phyloP scores from a whole-genome alignment of 2,797 vertebrate genomes.

The Gadopsis marmoratus region DNA sequence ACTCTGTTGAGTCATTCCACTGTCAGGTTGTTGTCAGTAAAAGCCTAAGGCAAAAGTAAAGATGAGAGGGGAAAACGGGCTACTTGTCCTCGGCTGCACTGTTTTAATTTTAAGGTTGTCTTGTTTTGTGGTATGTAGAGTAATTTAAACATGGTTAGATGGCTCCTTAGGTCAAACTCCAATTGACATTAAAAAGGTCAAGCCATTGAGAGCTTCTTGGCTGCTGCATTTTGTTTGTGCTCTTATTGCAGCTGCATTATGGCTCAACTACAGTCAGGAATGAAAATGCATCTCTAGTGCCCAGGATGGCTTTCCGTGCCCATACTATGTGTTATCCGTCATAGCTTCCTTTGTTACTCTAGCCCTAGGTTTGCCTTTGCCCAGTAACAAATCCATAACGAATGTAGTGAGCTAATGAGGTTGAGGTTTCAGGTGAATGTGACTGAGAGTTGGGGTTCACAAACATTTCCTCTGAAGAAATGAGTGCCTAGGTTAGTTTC shows the following conservation, averaged over 20 bases:
- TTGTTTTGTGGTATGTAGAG: slow-evolving; percentile 39
- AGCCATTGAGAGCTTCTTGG: slow-evolving; percentile 12
- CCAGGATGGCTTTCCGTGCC: slow-evolving; percentile 21
- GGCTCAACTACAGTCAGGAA: slow-evolving; percentile 17
- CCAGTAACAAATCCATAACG: slow-evolving; percentile 34
- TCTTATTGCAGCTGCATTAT: slow-evolving; percentile 17
- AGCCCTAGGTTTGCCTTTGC: slow-evolving; percentile 16
- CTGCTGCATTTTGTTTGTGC: slow-evolving; percentile 27
- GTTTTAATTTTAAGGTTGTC: slow-evolving; percentile 25
- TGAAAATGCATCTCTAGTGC: slow-evolving; percentile 4
- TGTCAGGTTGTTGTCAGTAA: slow-evolving; percentile 54
- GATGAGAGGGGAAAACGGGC: slow-evolving; percentile 31
- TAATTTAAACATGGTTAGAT: slow-evolving; percentile 26
- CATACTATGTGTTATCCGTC: slow-evolving; percentile 10
- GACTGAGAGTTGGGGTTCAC: slow-evolving; percentile 28
- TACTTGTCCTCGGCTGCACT: slow-evolving; percentile 61
- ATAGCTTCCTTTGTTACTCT: slow-evolving; percentile 23
- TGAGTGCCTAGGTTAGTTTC: slow-evolving; percentile 42
- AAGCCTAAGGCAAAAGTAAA: slow-evolving; percentile 46
- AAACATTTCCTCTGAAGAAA: slow-evolving; percentile 58
- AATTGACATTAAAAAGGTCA: slow-evolving; percentile 14
- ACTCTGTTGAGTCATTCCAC: slow-evolving; percentile 58
- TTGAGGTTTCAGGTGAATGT: slow-evolving; percentile 50
- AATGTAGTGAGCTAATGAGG: slow-evolving; percentile 38
- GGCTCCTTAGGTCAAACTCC: background rate